Evolutionary conservation across 2,797 vertebrate species (phyloP).

Genomic region (Taeniopygia guttata): DNA sequence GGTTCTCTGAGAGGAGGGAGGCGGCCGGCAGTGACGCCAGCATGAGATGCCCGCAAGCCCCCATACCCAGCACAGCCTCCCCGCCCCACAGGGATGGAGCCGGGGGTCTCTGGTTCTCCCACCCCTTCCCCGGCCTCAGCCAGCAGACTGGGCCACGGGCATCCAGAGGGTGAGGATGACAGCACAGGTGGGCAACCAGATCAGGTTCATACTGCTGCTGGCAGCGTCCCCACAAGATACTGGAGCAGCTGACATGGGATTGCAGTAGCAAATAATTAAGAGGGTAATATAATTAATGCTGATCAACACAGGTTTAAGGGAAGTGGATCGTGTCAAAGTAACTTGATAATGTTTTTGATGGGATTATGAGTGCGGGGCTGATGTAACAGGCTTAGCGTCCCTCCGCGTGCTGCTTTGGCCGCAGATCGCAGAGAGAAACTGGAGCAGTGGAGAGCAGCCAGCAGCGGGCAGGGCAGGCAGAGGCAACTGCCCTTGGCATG

Average conservation of each 20-base stretch:
- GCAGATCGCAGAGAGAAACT: not conserved
- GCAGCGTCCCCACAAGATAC: not conserved
- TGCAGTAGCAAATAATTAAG: slow-evolving; percentile 64
- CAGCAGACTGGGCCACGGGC: not conserved
- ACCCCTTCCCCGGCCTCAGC: not conserved
- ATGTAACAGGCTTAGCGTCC: slow-evolving; percentile 56
- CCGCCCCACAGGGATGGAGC: accelerated
- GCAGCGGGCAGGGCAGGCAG: accelerated
- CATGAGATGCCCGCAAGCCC: accelerated
- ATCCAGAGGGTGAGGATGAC: accelerated
- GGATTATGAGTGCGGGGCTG: slow-evolving; percentile 49
- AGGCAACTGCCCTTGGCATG: accelerated
- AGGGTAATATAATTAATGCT: slow-evolving; percentile 66
- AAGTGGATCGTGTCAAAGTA: slow-evolving; percentile 67
- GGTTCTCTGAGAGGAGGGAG: slow-evolving; percentile 81
- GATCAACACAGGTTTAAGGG: slow-evolving; percentile 64
- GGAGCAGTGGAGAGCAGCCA: slow-evolving; percentile 42
- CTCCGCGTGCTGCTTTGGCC: not conserved
- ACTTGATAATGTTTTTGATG: slow-evolving; percentile 65
- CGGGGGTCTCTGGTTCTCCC: accelerated
- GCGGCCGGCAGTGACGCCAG: accelerated
- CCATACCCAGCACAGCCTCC: not conserved
- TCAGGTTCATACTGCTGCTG: not conserved
- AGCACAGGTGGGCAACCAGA: not conserved
- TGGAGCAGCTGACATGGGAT: slow-evolving; percentile 35